These are phyloP conservation scores for Bibio marci DNA, from an alignment of 2,888 invertebrate genomes.

Conservation along the genomic window DNA sequence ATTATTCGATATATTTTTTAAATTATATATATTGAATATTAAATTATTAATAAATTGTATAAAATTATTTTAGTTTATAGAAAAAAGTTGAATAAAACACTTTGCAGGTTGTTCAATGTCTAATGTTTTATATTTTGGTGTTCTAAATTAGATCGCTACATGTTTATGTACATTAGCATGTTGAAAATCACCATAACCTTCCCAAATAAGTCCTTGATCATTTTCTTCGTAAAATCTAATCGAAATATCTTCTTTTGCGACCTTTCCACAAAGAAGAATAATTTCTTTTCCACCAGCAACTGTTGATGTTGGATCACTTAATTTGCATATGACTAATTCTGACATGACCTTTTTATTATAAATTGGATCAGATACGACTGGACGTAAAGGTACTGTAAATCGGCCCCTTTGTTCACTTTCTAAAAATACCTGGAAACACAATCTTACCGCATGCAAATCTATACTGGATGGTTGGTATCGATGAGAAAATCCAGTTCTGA, in stretches of 20 bases:
- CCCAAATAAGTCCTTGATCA: constrained; percentile 33
- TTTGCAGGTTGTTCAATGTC: constrained; percentile 57
- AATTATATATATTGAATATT: too few species aligned
- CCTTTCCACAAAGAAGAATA: constrained; percentile 90
- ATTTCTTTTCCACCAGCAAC: constrained; percentile 77
- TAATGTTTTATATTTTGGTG: constrained; percentile 35
- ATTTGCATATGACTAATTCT: constrained; percentile 37
- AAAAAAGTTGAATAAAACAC: constrained; percentile 73
- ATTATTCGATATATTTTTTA: too few species aligned
- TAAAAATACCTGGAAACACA: constrained; percentile 92
- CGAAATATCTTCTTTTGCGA: constrained; percentile 77
- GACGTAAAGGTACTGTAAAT: constrained; percentile 50
- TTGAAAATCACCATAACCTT: too few species aligned
- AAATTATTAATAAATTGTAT: too few species aligned
- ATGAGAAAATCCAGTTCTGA: constrained; percentile 75
- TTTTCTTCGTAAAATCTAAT: constrained; percentile 73
- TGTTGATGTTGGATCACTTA: constrained; percentile 72
- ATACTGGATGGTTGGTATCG: constrained; percentile 71
- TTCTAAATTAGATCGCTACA: too few species aligned
- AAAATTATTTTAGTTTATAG: too few species aligned
- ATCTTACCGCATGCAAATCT: constrained; percentile 80
- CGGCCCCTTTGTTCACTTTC: constrained; percentile 48
- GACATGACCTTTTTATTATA: constrained; percentile 79
- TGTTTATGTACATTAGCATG: constrained; percentile 39
- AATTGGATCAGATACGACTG: constrained; percentile 81